Percentiles rank a stretch among this genome's conserved stretches.
These are phyloP conservation scores for Manis crassicaudata DNA, from an alignment of 2,797 vertebrate genomes.

Conservation along the genomic window DNA sequence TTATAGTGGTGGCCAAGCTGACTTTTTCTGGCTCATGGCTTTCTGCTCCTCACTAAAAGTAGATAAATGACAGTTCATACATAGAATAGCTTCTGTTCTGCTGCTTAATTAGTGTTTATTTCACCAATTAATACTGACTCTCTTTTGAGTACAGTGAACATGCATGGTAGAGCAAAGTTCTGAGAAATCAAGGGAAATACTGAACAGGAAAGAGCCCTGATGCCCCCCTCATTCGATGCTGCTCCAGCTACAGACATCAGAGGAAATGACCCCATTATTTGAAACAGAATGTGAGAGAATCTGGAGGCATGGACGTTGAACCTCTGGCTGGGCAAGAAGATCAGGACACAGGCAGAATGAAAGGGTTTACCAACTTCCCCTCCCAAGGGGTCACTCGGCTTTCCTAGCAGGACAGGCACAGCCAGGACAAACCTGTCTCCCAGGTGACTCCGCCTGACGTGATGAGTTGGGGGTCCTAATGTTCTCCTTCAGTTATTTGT, in stretches of 20 bases:
- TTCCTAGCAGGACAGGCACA: accelerated
- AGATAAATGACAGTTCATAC: neutral
- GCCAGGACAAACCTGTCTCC: neutral
- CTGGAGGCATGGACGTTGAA: neutral
- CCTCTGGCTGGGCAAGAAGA: neutral
- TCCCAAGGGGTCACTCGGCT: neutral
- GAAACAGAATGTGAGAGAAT: neutral
- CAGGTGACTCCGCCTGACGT: neutral
- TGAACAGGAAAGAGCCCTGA: neutral
- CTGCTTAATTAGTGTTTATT: neutral
- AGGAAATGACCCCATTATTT: neutral
- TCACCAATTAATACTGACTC: neutral
- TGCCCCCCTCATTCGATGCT: neutral
- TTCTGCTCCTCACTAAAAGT: neutral
- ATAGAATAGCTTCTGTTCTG: neutral
- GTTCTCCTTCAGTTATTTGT: neutral
- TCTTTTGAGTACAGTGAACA: neutral
- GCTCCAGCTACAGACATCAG: neutral
- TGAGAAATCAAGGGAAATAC: neutral
- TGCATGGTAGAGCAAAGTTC: neutral
- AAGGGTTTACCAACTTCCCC: neutral
- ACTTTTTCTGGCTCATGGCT: neutral
- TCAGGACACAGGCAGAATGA: neutral
- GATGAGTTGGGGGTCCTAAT: neutral
- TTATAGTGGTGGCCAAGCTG: neutral